Evolutionary conservation across 2,888 invertebrate species (phyloP).

Genomic region (Nomada goodeniana): DNA sequence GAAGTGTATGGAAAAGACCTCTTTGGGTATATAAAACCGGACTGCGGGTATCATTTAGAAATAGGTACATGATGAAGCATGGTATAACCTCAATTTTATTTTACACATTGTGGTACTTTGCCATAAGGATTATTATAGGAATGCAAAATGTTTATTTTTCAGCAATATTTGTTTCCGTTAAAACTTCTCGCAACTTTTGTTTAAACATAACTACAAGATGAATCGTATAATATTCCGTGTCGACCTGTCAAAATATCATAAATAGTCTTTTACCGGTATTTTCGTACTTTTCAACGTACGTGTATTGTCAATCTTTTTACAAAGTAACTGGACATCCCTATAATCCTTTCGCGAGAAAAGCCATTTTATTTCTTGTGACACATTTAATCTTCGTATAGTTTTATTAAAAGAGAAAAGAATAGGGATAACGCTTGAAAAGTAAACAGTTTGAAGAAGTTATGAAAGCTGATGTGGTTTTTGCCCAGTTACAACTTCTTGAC

Average conservation of each 20-base stretch:
- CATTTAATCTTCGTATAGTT: not conserved
- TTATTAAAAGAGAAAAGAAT: not conserved
- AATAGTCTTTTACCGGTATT: constrained; percentile 31
- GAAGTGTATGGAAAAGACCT: constrained; percentile 77
- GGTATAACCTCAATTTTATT: constrained; percentile 65
- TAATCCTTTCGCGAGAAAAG: not conserved
- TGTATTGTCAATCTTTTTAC: not conserved
- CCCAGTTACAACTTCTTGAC: not conserved
- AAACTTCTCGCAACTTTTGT: not conserved
- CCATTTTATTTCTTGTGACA: not conserved
- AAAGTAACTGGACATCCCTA: too few species aligned
- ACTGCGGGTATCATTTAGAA: constrained; percentile 73
- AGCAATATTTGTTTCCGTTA: not conserved
- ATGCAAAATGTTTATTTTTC: not conserved
- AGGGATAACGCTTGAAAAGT: not conserved
- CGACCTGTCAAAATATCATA: not conserved
- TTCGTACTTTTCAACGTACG: not conserved
- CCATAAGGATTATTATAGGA: not conserved
- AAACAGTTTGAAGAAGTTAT: not conserved
- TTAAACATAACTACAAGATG: not conserved
- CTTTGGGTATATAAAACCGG: constrained; percentile 77
- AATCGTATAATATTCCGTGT: not conserved
- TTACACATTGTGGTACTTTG: not conserved
- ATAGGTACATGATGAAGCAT: constrained; percentile 72
- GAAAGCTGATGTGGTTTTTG: not conserved